Evolutionary conservation across 2,888 invertebrate species (phyloP).

Genomic region (Platycheirus albimanus): DNA sequence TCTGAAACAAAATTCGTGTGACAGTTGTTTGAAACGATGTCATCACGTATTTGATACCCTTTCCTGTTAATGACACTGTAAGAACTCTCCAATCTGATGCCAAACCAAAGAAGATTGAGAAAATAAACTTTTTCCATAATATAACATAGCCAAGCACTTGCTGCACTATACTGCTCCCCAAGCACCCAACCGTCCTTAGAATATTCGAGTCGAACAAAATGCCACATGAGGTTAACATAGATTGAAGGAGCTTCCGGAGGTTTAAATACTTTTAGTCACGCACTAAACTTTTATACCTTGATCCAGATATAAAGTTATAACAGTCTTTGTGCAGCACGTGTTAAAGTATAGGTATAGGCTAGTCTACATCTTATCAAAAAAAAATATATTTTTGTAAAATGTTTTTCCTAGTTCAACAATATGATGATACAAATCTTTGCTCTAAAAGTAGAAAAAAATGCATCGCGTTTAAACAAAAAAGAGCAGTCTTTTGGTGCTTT

Average conservation of each 20-base stretch:
- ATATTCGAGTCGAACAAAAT: constrained; percentile 51
- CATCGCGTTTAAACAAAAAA: background rate
- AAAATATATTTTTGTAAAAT: background rate
- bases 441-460: background rate
- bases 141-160: background rate
- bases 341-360: constrained; percentile 16
- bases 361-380: background rate
- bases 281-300: constrained; percentile 76
- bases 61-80: constrained; percentile 43
- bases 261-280: constrained; percentile 82
- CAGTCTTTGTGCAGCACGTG: constrained; percentile 40
- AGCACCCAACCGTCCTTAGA: constrained; percentile 21
- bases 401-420: background rate
- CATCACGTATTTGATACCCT: no score
- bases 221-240: constrained; percentile 79
- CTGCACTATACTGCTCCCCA: background rate
- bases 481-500: no score
- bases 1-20: no score
- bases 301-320: constrained; percentile 71
- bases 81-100: constrained; percentile 4
- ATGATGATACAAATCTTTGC: constrained; percentile 15
- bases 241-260: constrained; percentile 82
- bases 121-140: constrained; percentile 11
- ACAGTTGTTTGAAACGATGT: no score
- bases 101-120: background rate